phyloP scores from a whole-genome alignment of 1,140 invertebrate species.

The Drosophila melanica region DNA sequence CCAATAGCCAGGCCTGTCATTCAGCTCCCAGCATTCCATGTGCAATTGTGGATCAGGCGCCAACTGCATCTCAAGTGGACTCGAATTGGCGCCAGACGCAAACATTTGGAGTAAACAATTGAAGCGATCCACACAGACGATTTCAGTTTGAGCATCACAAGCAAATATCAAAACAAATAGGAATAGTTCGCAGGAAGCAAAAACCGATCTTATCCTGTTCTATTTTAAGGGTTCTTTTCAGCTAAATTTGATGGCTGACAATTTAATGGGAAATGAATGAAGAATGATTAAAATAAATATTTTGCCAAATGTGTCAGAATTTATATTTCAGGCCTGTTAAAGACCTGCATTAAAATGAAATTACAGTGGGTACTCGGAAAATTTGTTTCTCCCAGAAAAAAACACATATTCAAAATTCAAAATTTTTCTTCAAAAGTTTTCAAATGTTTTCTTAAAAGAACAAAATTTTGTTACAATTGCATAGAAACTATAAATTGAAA shows the following conservation, averaged over 20 bases:
- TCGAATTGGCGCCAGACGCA: slow-evolving; percentile 42
- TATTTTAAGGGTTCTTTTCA: not conserved
- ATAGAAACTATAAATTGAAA: too few relatives aligned
- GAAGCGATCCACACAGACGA: slow-evolving; percentile 12
- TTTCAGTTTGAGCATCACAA: slow-evolving; percentile 6
- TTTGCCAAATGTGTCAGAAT: not conserved
- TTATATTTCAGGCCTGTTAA: not conserved
- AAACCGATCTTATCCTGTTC: slow-evolving; percentile 1
- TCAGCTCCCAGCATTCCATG: slow-evolving; percentile 40
- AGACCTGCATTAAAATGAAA: not conserved
- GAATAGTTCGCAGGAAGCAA: not conserved
- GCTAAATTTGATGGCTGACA: not conserved
- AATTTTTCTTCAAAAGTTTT: not conserved
- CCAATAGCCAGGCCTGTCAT: not conserved
- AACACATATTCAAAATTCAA: not conserved
- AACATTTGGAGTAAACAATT: slow-evolving; percentile 40
- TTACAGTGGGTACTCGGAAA: not conserved
- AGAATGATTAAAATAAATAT: not conserved
- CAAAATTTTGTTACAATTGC: too few relatives aligned
- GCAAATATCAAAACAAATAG: slow-evolving; percentile 1
- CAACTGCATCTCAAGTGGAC: slow-evolving; percentile 30
- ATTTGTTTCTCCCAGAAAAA: too few relatives aligned
- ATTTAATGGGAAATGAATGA: not conserved
- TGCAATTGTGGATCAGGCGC: slow-evolving; percentile 47
- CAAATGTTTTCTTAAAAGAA: not conserved